Base-by-base conservation (phyloP, 1,140 invertebrate species). In the Sitodiplosis mosellana region DNA sequence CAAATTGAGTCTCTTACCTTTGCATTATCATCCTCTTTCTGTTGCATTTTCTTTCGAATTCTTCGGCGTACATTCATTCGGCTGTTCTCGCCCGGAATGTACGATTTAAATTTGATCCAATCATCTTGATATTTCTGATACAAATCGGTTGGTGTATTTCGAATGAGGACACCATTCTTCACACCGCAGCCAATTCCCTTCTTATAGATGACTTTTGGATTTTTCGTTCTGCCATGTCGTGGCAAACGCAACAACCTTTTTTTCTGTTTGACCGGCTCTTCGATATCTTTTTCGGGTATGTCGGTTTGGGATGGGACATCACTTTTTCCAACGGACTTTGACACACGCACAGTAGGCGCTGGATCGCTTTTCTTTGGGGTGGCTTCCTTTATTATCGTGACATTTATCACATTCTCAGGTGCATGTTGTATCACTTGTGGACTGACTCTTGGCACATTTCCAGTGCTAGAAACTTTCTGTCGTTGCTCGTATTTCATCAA, bases 111-210 rank as follows among this genome's bases (percentile, higher is more conserved):
- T 55, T 77, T 73, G n/a, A 73, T 72, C 82, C 82, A 86, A 52
- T 77, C 66, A 37, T 72, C 66, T 56, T 79, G 73, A 56, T 84
- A 86, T 50, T 81, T 75, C 45, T 84, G 80, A 58, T 83, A 86
- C 10, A 83, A 60, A 45, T 33, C 22, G 2, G 22, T 27, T 33
- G 43, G 43, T 22, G 20, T 33, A 21, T 45, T 45, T 15, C 41
- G 41, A 19, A 43, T 18, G 18, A 20, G 20, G 17, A 40, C 17
- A 18, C 10, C 18, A 5, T 18, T 43, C 3, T 18, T 15, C 14
- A 43, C 17, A 5, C 15, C 18, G 19, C 20, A 41, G 17, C 7
- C 8, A 10, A 10, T n/a, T 17, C 15, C 11, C 3, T 14, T 19
- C 15, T 18, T 43, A 12, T 20, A 22, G 2, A 45, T 4, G 33